These are phyloP conservation scores for Microctenopoma steveboyesi DNA, from an alignment of 2,797 vertebrate species.

Conservation along the genomic window DNA sequence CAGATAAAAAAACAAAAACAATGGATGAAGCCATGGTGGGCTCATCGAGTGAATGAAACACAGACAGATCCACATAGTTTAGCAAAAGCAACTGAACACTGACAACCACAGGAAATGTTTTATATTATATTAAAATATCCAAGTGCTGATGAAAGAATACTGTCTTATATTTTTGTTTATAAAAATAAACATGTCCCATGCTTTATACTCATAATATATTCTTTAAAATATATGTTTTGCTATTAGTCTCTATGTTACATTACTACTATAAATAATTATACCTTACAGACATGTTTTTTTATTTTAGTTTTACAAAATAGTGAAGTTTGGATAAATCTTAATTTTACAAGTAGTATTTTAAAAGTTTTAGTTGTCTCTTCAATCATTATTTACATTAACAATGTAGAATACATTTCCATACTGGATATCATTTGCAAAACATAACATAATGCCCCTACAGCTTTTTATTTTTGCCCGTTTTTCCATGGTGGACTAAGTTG, in stretches of 20 bases:
- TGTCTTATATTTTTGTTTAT: conserved; percentile 78
- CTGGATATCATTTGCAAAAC: conserved; percentile 68
- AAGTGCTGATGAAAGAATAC: conserved; percentile 68
- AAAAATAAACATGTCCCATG: conserved; percentile 89
- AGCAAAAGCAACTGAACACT: conserved; percentile 73
- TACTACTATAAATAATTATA: conserved; percentile 83
- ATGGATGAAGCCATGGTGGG: conserved; percentile 64
- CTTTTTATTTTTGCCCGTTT: conserved; percentile 50
- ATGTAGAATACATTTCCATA: conserved; percentile 70
- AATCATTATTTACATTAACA: conserved; percentile 76
- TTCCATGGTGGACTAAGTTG: conserved; percentile 39
- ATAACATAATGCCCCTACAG: conserved; percentile 54
- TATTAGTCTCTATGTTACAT: conserved; percentile 84
- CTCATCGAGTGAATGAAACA: conserved; percentile 75
- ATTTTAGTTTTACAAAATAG: conserved; percentile 80
- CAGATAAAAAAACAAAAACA: conserved; percentile 68
- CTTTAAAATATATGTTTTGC: conserved; percentile 86
- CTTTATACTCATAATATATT: conserved; percentile 81
- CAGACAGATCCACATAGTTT: conserved; percentile 73
- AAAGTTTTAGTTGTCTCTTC: conserved; percentile 73
- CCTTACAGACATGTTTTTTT: conserved; percentile 70
- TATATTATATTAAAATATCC: conserved; percentile 64
- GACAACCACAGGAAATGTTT: conserved; percentile 73
- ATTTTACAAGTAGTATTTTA: conserved; percentile 73
- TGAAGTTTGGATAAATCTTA: conserved; percentile 72